Evolutionary conservation across 2,797 vertebrate species (phyloP).

Genomic region (Sebastolobus altivelis): DNA sequence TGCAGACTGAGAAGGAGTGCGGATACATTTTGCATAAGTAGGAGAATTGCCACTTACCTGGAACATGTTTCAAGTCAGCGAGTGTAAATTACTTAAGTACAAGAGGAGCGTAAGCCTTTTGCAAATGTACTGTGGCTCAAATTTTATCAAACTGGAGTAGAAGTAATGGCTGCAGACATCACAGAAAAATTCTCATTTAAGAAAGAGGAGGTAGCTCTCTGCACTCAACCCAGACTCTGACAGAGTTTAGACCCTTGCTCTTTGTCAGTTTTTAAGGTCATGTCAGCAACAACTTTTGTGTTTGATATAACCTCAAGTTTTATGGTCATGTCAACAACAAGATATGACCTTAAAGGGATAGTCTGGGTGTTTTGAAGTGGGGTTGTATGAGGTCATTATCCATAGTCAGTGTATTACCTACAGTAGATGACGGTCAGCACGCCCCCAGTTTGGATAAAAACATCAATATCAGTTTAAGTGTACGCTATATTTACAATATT

Average conservation of each 20-base stretch:
- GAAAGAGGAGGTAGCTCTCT: neutral
- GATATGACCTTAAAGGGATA: neutral
- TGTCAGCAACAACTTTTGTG: slow-evolving; percentile 4
- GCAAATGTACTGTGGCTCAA: slow-evolving; percentile 57
- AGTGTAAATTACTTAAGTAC: slow-evolving; percentile 66
- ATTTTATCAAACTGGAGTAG: slow-evolving; percentile 33
- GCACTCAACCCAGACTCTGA: neutral
- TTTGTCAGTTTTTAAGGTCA: slow-evolving; percentile 34
- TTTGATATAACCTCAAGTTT: slow-evolving; percentile 16
- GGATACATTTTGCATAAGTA: slow-evolving; percentile 68
- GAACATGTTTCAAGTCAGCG: slow-evolving; percentile 58
- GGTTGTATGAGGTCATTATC: no score
- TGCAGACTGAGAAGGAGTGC: slow-evolving; percentile 57
- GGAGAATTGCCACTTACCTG: slow-evolving; percentile 62
- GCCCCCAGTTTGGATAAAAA: no score
- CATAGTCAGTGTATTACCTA: no score
- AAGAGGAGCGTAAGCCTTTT: slow-evolving; percentile 51
- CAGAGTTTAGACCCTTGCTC: slow-evolving; percentile 10
- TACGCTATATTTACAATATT: no score
- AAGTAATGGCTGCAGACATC: slow-evolving; percentile 35
- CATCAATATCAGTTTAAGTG: no score
- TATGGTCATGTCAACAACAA: slow-evolving; percentile 4
- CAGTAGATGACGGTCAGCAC: no score
- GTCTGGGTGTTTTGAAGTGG: no score
- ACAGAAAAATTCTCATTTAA: neutral